Evolutionary conservation across 1,140 invertebrate species (phyloP).

Genomic region (Danaus plexippus): DNA sequence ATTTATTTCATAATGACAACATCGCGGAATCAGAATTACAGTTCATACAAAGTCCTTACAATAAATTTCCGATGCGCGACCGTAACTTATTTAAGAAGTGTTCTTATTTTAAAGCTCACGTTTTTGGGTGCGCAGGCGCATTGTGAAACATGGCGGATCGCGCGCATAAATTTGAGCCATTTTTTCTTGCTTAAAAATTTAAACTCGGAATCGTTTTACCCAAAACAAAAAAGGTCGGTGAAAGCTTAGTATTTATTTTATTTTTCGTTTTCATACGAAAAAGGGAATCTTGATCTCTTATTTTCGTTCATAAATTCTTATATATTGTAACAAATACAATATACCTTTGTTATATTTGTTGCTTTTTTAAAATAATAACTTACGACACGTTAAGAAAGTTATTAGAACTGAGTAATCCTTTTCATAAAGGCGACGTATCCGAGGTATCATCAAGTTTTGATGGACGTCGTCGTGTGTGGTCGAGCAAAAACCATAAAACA

Average conservation of each 20-base stretch:
- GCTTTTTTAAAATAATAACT: too few relatives aligned
- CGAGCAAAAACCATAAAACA: conserved; percentile 27
- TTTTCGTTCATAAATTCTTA: conserved; percentile 1
- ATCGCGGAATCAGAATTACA: too few relatives aligned
- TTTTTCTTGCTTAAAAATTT: conserved; percentile 41
- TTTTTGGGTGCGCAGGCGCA: conserved; percentile 40
- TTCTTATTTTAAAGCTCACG: conserved; percentile 52
- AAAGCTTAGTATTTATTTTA: conserved; percentile 28
- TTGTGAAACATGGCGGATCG: conserved; percentile 45
- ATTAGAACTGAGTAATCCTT: too few relatives aligned
- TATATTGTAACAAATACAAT: too few relatives aligned
- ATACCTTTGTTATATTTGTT: too few relatives aligned
- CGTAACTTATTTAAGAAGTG: conserved; percentile 49
- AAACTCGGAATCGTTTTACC: conserved; percentile 41
- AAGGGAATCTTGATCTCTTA: conserved; percentile 2
- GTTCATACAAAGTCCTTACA: conserved; percentile 18
- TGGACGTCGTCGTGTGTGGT: conserved; percentile 44
- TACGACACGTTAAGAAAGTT: too few relatives aligned
- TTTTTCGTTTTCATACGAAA: not conserved
- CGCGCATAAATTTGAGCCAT: conserved; percentile 52
- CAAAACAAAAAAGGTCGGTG: conserved; percentile 42
- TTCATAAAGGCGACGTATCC: too few relatives aligned
- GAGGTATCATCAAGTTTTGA: too few relatives aligned
- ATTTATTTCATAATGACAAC: too few relatives aligned
- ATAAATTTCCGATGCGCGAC: conserved; percentile 44